Evolutionary conservation across 2,888 invertebrate genomes (phyloP).

Genomic region (Dermolepida albohirtum): DNA sequence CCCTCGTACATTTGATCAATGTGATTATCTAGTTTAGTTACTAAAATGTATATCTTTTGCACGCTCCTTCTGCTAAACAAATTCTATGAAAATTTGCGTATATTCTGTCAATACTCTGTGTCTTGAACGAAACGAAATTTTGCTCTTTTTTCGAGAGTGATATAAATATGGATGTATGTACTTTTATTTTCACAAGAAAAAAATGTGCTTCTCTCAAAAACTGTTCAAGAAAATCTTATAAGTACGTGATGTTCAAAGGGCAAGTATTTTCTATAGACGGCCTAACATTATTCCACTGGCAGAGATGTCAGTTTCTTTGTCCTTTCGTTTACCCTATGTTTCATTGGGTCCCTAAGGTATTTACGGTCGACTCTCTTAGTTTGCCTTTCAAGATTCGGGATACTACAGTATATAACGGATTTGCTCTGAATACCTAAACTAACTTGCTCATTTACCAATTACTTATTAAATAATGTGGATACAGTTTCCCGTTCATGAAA

Average conservation of each 20-base stretch:
- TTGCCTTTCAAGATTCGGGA: slow-evolving; percentile 34
- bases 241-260: slow-evolving; percentile 1
- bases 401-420: slow-evolving; percentile 22
- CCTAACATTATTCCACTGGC: slow-evolving; percentile 31
- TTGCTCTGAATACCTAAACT: slow-evolving; percentile 32
- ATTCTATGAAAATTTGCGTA: too few species aligned
- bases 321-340: slow-evolving; percentile 36
- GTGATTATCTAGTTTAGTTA: too few species aligned
- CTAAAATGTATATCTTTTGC: too few species aligned
- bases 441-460: slow-evolving; percentile 35
- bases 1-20: too few species aligned
- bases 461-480: slow-evolving; percentile 29
- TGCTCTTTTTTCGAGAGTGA: background rate
- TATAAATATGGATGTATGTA: background rate
- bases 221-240: slow-evolving; percentile 11
- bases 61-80: too few species aligned
- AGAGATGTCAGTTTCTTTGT: slow-evolving; percentile 35
- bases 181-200: background rate
- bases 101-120: too few species aligned
- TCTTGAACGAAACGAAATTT: too few species aligned
- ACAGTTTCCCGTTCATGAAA: background rate
- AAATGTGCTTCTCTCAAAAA: slow-evolving; percentile 8
- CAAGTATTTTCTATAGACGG: slow-evolving; percentile 31
- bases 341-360: slow-evolving; percentile 23
- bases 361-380: slow-evolving; percentile 29